These are phyloP conservation scores for Neosalanx taihuensis DNA, from an alignment of 2,797 vertebrate genomes.

Conservation along the genomic window DNA sequence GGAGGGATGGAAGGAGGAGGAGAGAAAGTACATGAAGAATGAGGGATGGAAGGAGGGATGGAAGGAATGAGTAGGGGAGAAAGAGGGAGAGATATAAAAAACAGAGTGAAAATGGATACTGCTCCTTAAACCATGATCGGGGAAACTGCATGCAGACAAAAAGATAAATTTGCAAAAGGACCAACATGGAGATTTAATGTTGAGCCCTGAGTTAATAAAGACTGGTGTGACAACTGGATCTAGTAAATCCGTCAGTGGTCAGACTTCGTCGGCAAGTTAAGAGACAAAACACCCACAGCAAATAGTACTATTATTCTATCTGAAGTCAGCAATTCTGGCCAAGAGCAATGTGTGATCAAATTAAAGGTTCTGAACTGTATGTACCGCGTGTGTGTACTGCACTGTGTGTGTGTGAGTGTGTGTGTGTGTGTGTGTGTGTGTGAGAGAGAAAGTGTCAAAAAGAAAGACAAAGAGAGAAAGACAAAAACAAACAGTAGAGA, in stretches of 20 bases:
- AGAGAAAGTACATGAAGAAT: neutral
- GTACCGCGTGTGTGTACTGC: too few relatives aligned
- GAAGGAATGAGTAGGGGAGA: neutral
- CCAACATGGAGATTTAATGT: neutral
- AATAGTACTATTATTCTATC: neutral
- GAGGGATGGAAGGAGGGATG: too few relatives aligned
- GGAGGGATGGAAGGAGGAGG: too few relatives aligned
- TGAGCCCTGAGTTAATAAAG: neutral
- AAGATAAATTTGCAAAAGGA: neutral
- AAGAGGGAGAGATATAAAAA: neutral
- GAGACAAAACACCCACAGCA: too few relatives aligned
- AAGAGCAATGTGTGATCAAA: neutral
- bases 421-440: too few relatives aligned
- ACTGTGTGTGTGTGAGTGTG: too few relatives aligned
- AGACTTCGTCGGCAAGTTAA: neutral
- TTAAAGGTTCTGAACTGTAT: neutral
- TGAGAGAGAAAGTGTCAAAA: neutral
- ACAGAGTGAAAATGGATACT: neutral
- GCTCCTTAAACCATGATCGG: neutral
- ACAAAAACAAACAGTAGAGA: neutral
- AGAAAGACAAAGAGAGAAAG: neutral
- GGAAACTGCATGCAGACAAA: neutral
- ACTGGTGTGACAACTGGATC: neutral
- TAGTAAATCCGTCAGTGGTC: neutral
- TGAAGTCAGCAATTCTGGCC: neutral